These are phyloP conservation scores for Phortica okadai DNA, from an alignment of 2,888 invertebrate genomes.

Conservation along the genomic window DNA sequence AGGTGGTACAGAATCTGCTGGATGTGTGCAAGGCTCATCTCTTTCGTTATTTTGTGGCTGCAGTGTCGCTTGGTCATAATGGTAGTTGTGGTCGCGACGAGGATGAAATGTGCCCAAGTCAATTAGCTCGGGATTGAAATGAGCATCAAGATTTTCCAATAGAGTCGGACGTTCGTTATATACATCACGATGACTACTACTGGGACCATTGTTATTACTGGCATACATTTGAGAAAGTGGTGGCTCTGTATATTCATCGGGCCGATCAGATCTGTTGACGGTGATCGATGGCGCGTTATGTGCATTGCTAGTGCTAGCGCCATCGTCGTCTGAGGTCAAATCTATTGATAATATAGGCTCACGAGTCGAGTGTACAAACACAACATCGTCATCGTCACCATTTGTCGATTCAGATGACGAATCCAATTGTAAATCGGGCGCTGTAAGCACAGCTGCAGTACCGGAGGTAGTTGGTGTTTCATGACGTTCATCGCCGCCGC, in stretches of 20 bases:
- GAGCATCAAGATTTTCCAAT: background rate
- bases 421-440: slow-evolving; percentile 86
- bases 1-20: background rate
- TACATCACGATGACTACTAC: background rate
- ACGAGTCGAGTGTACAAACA: slow-evolving; percentile 76
- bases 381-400: slow-evolving; percentile 81
- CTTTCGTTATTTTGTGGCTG: slow-evolving; percentile 28
- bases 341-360: slow-evolving; percentile 79
- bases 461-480: background rate
- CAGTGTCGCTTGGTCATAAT: slow-evolving; percentile 38
- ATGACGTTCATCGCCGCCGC: slow-evolving; percentile 40
- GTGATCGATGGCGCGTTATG: slow-evolving; percentile 23
- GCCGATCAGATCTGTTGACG: slow-evolving; percentile 18
- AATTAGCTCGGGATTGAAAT: background rate
- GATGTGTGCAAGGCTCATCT: background rate
- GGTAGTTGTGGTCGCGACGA: slow-evolving; percentile 31
- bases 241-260: background rate
- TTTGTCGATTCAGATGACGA: slow-evolving; percentile 82
- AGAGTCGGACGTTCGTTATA: background rate
- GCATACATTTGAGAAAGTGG: slow-evolving; percentile 1
- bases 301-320: slow-evolving; percentile 43
- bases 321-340: slow-evolving; percentile 80
- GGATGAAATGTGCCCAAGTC: slow-evolving; percentile 18
- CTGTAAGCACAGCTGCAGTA: slow-evolving; percentile 67
- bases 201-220: background rate